Percentiles rank a stretch among this genome's conserved stretches.
These are phyloP conservation scores for Zelostemma sp. DNA, from an alignment of 1,140 invertebrate species.

Conservation along the genomic window DNA sequence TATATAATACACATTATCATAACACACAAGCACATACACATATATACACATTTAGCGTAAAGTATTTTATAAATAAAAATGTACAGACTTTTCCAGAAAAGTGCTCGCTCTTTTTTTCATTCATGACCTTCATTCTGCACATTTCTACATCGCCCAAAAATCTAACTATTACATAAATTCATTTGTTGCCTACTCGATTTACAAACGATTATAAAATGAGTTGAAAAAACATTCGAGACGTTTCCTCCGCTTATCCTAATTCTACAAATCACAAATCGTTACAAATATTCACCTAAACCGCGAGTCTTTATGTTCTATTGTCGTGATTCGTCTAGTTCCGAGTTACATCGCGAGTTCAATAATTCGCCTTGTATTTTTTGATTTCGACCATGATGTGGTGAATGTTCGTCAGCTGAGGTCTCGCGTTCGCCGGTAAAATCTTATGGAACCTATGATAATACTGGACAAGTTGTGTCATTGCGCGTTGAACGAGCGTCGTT, in stretches of 20 bases:
- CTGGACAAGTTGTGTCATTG: conserved; percentile 95
- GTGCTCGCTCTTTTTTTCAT: not conserved
- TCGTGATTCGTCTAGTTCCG: conserved; percentile 9
- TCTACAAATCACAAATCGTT: conserved; percentile 5
- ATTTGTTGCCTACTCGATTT: conserved; percentile 4
- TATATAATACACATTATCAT: conserved; percentile 49
- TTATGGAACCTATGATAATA: conserved; percentile 99
- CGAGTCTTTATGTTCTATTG: conserved; percentile 29
- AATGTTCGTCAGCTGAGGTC: conserved; percentile 95
- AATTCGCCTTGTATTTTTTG: conserved; percentile 97
- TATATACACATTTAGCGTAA: conserved; percentile 48
- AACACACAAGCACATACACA: conserved; percentile 33
- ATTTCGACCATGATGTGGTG: conserved; percentile 99
- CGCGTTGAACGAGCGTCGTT: conserved; percentile 91
- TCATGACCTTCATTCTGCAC: not conserved
- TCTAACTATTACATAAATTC: not conserved
- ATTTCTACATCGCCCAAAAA: not conserved
- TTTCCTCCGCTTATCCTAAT: not conserved
- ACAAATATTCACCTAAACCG: not conserved
- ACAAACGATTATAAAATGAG: conserved; percentile 4
- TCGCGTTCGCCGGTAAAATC: conserved; percentile 88
- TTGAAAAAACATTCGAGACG: not conserved
- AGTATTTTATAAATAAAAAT: conserved; percentile 67
- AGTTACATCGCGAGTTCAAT: conserved; percentile 65
- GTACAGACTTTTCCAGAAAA: conserved; percentile 59